A percentile compares a stretch with the other conserved stretches of the same genome.
phyloP scores from a whole-genome alignment of 1,140 invertebrate species.

The Zaprionus ghesquierei region DNA sequence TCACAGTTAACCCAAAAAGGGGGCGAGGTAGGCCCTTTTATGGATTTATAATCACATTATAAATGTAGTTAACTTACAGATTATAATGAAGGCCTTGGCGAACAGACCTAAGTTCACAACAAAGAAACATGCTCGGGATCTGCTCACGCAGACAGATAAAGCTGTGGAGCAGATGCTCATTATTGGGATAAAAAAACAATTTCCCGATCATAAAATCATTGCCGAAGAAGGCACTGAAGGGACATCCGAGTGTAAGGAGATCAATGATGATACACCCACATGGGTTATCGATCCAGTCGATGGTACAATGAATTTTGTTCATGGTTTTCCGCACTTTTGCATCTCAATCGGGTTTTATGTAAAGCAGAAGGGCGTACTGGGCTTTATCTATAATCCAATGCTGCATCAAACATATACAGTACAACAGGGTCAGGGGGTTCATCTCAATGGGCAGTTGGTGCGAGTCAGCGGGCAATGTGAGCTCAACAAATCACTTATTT shows the following conservation, averaged over 20 bases:
- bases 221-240: conserved; percentile 93
- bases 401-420: conserved; percentile 85
- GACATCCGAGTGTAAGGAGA: conserved; percentile 85
- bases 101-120: neutral
- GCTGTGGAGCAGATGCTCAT: conserved; percentile 94
- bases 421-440: neutral
- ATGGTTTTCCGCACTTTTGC: conserved; percentile 90
- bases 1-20: neutral
- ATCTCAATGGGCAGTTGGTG: conserved; percentile 4
- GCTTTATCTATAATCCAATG: conserved; percentile 95
- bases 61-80: neutral
- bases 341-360: conserved; percentile 90
- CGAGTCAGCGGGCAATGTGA: conserved; percentile 8
- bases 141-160: conserved; percentile 97
- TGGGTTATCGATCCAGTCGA: conserved; percentile 98
- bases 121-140: conserved; percentile 84
- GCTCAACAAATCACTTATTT: conserved; percentile 9
- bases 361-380: conserved; percentile 86
- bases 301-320: conserved; percentile 95
- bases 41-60: neutral
- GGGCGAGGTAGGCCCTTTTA: neutral
- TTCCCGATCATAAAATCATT: conserved; percentile 96
- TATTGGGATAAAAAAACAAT: conserved; percentile 87
- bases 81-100: neutral
- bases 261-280: conserved; percentile 93